phyloP scores from a whole-genome alignment of 2,797 vertebrate genomes.

The Austrolebias charrua region DNA sequence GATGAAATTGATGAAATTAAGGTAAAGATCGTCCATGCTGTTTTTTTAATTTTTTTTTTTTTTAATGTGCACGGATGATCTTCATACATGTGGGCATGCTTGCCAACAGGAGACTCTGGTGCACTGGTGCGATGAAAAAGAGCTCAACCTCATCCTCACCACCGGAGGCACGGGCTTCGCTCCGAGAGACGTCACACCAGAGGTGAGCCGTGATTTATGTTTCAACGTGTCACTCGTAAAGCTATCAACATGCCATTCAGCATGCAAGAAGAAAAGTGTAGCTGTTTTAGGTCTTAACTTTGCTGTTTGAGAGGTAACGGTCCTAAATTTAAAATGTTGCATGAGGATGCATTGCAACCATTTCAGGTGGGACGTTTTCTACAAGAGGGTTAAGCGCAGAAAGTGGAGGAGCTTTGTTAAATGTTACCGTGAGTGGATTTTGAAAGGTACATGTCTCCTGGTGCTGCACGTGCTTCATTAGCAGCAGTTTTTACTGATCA shows the following conservation, averaged over 20 bases:
- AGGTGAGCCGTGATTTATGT: conserved; percentile 77
- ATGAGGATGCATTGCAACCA: conserved; percentile 5
- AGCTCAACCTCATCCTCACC: conserved; percentile 98
- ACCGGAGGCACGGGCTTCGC: conserved; percentile 98
- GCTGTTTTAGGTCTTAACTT: too few relatives aligned
- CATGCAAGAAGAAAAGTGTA: too few relatives aligned
- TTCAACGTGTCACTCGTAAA: not conserved
- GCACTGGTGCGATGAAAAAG: conserved; percentile 99
- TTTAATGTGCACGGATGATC: not conserved
- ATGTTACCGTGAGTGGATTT: conserved; percentile 5
- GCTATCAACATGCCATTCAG: too few relatives aligned
- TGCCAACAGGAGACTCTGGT: conserved; percentile 90
- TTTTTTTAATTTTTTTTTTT: not conserved
- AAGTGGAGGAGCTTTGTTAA: not conserved
- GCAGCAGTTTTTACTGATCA: conserved; percentile 50
- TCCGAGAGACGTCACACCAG: conserved; percentile 97
- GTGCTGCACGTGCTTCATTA: conserved; percentile 26
- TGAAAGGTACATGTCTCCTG: conserved; percentile 16
- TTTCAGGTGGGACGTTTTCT: not conserved
- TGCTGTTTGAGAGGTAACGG: too few relatives aligned
- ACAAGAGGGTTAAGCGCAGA: not conserved
- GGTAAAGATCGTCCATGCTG: conserved; percentile 73
- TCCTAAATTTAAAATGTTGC: not conserved
- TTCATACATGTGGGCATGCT: conserved; percentile 6
- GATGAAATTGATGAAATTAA: conserved; percentile 99